Evolutionary conservation across 2,797 vertebrate genomes (phyloP).

Genomic region (Molossus alvarezi): DNA sequence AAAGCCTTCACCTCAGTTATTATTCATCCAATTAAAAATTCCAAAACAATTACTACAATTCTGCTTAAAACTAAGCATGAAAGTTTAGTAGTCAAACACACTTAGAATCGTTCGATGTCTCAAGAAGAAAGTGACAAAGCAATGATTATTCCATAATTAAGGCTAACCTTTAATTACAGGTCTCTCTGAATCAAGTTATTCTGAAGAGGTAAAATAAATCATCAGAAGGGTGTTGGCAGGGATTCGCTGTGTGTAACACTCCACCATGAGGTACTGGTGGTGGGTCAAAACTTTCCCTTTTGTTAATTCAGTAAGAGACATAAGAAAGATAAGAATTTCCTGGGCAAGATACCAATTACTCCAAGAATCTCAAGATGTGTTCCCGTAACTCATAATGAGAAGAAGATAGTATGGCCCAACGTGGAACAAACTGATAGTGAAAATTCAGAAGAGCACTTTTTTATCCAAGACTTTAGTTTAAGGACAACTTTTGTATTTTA

Average conservation of each 20-base stretch:
- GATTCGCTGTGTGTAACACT: neutral
- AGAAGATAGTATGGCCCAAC: neutral
- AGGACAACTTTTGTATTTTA: conserved; percentile 27
- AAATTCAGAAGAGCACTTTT: conserved; percentile 22
- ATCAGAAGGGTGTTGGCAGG: conserved; percentile 50
- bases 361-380: neutral
- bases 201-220: conserved; percentile 78
- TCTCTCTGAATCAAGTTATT: conserved; percentile 76
- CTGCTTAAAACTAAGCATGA: conserved; percentile 79
- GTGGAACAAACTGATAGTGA: neutral
- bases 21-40: conserved; percentile 85
- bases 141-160: conserved; percentile 81
- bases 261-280: neutral
- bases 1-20: conserved; percentile 82
- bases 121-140: conserved; percentile 77
- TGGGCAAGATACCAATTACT: neutral
- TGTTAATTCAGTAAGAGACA: neutral
- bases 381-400: neutral
- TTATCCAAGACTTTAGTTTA: neutral
- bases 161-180: conserved; percentile 79
- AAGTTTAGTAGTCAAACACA: conserved; percentile 72
- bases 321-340: conserved; percentile 30
- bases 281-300: conserved; percentile 4
- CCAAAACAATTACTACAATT: conserved; percentile 82
- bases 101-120: conserved; percentile 76